Evolutionary conservation across 2,888 invertebrate species (phyloP), one percentile per base, ranked within the genome.

Genomic region (Prenolepis imparis): DNA sequence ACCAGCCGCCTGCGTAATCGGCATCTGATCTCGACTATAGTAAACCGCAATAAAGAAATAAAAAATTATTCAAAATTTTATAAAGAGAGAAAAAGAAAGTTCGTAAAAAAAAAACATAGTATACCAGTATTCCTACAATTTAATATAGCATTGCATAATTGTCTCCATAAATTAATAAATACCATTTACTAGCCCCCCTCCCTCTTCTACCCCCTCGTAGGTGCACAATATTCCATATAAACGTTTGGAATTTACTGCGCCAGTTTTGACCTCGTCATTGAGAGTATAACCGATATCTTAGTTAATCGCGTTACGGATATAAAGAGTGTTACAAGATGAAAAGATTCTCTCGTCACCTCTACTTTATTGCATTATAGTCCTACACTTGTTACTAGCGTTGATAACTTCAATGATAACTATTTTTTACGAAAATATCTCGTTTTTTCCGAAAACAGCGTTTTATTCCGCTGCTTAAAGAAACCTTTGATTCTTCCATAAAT

Each of bases 211-310:
- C 8, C 52, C n/a, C 1, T 12, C n/a, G n/a, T n/a, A 52, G 52
- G 39, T 8, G 32, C 21, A 72, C 73, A 72, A 78, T 78, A 21
- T 18, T 59, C 72, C 32, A 73, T 72, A 80, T 44, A 80, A 80
- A 80, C n/a, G 78, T 21, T 24, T 28, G 18, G 21, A 21, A 59
- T 80, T 80, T 80, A 73, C 72, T 80, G 78, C 59, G 24, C 32
- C 57, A 18, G 44, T n/a, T 70, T 78, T 78, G 78, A 78, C 78
- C 44, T 44, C 59, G 41, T 70, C 74, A 52, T 63, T 74, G 81
- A 77, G 73, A 85, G 85, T 88, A 90, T 89, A 92, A 92, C 85
- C 90, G 91, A 92, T 92, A 91, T 83, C 64, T 84, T 85, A 91
- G 89, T 88, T 89, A 90, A 63, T 72, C 68, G 72, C 41, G 59